These are phyloP conservation scores for Ferrisia virgata DNA, from an alignment of 2,888 invertebrate species.

Conservation along the genomic window DNA sequence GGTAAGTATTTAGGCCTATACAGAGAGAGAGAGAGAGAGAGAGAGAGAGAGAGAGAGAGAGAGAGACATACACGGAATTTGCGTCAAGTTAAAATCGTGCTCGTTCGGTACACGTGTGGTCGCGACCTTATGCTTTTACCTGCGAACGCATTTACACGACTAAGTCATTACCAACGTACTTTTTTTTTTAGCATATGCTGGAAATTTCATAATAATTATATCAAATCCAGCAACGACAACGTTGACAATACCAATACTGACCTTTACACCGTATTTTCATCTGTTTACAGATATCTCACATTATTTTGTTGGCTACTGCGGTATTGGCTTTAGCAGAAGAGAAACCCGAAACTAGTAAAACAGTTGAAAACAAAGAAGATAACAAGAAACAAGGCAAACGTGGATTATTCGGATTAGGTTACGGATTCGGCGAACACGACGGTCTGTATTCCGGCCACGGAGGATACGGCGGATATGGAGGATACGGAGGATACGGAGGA, in stretches of 20 bases:
- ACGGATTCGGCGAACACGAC: constrained; percentile 53
- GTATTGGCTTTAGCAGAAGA: constrained; percentile 42
- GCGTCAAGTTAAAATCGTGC: constrained; percentile 1
- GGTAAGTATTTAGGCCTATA: no score
- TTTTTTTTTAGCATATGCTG: not conserved
- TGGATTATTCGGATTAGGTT: constrained; percentile 53
- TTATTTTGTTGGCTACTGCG: constrained; percentile 34
- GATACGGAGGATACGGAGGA: constrained; percentile 51
- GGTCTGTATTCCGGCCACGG: constrained; percentile 53
- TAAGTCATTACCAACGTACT: not conserved
- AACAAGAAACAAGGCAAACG: constrained; percentile 48
- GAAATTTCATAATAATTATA: not conserved
- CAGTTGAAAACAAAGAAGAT: constrained; percentile 31
- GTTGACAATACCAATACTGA: not conserved
- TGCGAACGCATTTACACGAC: not conserved
- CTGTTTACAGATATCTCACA: constrained; percentile 33
- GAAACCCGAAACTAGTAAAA: constrained; percentile 32
- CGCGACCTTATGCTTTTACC: not conserved
- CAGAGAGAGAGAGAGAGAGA: no score
- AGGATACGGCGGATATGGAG: constrained; percentile 50
- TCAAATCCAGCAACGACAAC: no score
- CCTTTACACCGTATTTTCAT: not conserved
- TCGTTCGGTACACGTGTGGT: not conserved
- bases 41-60: no score
- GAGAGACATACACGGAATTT: not conserved